Evolutionary conservation across 1,140 invertebrate genomes (phyloP), one percentile per base, ranked within the genome.

Genomic region (Lepidurus packardi): DNA sequence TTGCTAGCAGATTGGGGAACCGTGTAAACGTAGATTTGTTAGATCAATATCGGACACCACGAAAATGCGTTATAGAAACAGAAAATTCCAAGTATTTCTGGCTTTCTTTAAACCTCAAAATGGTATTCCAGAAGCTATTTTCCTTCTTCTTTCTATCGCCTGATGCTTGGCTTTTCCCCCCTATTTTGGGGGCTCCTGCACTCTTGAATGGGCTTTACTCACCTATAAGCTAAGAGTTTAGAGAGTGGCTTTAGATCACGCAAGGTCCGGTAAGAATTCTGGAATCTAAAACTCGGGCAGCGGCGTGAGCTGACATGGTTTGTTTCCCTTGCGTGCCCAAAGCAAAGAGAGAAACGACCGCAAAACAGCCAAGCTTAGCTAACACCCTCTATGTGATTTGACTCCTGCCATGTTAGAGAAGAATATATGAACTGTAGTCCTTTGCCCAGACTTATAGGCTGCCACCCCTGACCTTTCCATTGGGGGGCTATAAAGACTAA

Each of bases 261-360:
- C 53, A 65, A 65, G 7, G 53, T 21, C 21, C 21, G 34, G 34
- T 7, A 13, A 65, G 53, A 65, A 65, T 65, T 65, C 34, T 65
- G 53, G 53, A 21, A 11, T 65, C 53, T 21, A 21, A 65, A 4
- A 65, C 53, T 65, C 53, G 16, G 53, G 53, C 21, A 16, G 16
- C 53, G 53, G 53, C 53, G 21, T 21, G 53, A 65, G 53, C 8
- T 65, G 53, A 21, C 53, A 65, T 65, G 53, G n/a, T 21, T 65
- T 65, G 53, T 65, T 65, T 65, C 13, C 21, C 16, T 65, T 65
- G 53, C 53, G 53, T 65, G 53, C 13, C 34, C 53, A 65, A 16
- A 65, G 53, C 53, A 65, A 65, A 65, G 53, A 65, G 53, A 65
- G 53, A 65, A 65, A 65, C 53, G 53, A 65, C 53, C 53, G 53